Conservation (phyloP, 2,113 vertebrate species). For the Hydropotes inermis region DNA sequence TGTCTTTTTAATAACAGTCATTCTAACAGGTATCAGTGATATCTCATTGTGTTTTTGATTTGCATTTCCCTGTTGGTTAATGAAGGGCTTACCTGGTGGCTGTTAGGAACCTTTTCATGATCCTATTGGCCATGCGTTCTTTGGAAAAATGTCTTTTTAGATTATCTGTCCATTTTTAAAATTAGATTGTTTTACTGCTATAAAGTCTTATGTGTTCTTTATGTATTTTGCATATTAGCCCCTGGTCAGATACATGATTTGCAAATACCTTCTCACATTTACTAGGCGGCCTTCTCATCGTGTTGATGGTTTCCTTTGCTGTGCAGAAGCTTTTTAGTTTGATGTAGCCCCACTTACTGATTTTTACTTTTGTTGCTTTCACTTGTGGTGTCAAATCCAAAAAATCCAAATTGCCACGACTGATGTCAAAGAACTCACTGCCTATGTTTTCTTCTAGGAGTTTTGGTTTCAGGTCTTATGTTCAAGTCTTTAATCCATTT, state of each 20-base stretch:
- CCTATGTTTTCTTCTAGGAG: not conserved
- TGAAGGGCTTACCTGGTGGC: not conserved
- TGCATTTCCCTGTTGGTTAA: not conserved
- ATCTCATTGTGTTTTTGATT: not conserved
- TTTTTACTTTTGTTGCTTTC: not conserved
- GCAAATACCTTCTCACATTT: not conserved
- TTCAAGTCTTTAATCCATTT: not conserved
- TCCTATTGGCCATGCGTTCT: not conserved
- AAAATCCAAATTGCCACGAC: not conserved
- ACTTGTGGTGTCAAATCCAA: not conserved
- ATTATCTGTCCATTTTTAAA: not conserved
- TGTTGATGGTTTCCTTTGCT: not conserved
- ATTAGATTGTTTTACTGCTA: not conserved
- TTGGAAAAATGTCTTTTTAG: not conserved
- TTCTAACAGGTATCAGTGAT: not conserved
- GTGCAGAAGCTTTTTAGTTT: not conserved
- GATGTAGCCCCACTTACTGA: not conserved
- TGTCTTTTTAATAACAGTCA: not conserved
- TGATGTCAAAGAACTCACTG: not conserved
- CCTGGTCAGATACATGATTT: not conserved
- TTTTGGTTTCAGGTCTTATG: not conserved
- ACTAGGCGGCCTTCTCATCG: not conserved
- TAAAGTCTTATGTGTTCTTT: not conserved
- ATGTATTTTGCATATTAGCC: not conserved
- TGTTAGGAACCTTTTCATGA: not conserved